Evolutionary conservation across 2,888 invertebrate genomes (phyloP).

Genomic region (Drosophila formosana): DNA sequence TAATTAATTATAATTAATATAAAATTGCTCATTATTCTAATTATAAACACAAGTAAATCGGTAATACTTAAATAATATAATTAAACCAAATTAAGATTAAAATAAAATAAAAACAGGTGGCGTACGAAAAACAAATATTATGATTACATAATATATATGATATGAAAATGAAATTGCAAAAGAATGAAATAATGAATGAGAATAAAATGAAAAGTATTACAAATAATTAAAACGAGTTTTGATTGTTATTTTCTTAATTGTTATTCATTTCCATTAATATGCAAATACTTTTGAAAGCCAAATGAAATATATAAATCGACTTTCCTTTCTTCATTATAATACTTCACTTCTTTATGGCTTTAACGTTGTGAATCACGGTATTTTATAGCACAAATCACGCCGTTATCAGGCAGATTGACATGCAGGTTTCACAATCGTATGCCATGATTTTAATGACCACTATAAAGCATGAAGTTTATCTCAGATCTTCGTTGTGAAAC

Average conservation of each 20-base stretch:
- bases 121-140: constrained; percentile 61
- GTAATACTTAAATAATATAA: constrained; percentile 73
- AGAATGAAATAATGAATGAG: constrained; percentile 49
- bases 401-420: constrained; percentile 35
- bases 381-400: constrained; percentile 35
- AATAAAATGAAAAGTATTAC: constrained; percentile 75
- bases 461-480: constrained; percentile 25
- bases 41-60: constrained; percentile 69
- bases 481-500: constrained; percentile 19
- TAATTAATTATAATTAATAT: constrained; percentile 71
- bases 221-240: constrained; percentile 16
- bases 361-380: constrained; percentile 22
- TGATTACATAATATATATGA: constrained; percentile 59
- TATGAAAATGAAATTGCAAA: constrained; percentile 17
- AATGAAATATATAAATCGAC: too few species aligned
- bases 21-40: constrained; percentile 78
- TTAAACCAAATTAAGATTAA: constrained; percentile 66
- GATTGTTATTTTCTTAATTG: too few species aligned
- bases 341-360: neutral
- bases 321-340: neutral
- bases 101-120: constrained; percentile 56
- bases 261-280: too few species aligned
- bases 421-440: constrained; percentile 31
- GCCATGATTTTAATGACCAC: constrained; percentile 47
- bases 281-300: too few species aligned